phyloP scores from a whole-genome alignment of 2,113 vertebrate genomes.

The Nipponia nippon region DNA sequence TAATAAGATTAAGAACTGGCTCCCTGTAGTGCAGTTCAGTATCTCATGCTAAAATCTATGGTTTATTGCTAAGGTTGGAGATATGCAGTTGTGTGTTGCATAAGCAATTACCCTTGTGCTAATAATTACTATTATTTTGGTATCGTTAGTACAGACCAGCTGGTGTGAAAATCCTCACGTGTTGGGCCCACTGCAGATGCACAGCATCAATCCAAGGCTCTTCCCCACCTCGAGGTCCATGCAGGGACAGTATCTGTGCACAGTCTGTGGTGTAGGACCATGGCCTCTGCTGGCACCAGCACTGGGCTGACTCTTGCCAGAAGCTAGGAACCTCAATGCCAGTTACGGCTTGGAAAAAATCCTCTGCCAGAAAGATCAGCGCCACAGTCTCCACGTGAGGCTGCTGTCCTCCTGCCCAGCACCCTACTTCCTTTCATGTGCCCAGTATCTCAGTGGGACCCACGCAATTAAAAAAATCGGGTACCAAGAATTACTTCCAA shows the following conservation, averaged over 20 bases:
- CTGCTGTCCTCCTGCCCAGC: background rate
- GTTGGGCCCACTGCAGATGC: background rate
- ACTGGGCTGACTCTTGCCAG: background rate
- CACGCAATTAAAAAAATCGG: background rate
- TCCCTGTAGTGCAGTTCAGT: background rate
- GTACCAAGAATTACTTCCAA: background rate
- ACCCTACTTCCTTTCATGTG: background rate
- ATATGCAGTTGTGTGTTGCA: background rate
- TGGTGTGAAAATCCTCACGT: background rate
- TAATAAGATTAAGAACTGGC: background rate
- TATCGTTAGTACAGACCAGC: background rate
- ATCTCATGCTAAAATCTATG: background rate
- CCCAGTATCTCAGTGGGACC: background rate
- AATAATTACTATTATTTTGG: constrained; percentile 7
- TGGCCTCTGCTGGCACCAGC: background rate
- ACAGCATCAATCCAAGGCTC: background rate
- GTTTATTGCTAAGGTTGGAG: background rate
- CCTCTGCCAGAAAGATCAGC: background rate
- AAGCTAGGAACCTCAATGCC: background rate
- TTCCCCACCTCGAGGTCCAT: background rate
- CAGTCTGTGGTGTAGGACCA: background rate
- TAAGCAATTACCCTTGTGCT: background rate
- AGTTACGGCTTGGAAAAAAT: background rate
- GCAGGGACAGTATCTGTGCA: background rate
- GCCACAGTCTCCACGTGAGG: background rate